Evolutionary conservation across 2,888 invertebrate genomes (phyloP).

Genomic region (Apotomis betuletana): DNA sequence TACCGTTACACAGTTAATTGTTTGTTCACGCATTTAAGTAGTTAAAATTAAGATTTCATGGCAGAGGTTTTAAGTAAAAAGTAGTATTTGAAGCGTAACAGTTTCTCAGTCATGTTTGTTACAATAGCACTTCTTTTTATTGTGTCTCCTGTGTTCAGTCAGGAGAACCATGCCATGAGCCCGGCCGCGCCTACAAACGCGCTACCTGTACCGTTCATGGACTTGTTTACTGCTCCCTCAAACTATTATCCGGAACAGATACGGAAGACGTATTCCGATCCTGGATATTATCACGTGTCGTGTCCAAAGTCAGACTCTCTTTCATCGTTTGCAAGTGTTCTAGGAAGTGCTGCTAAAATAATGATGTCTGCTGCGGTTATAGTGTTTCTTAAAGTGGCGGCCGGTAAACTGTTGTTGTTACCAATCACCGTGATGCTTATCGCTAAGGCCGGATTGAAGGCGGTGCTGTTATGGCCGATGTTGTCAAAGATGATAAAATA

Average conservation of each 20-base stretch:
- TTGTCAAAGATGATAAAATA: conserved; percentile 75
- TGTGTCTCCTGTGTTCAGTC: conserved; percentile 59
- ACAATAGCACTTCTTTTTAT: conserved; percentile 65
- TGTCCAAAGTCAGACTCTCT: conserved; percentile 71
- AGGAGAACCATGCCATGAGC: conserved; percentile 66
- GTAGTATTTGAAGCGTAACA: conserved; percentile 69
- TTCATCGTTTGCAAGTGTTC: conserved; percentile 70
- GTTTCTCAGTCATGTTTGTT: conserved; percentile 73
- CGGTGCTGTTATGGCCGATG: conserved; percentile 75
- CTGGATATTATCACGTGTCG: conserved; percentile 60
- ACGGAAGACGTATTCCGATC: conserved; percentile 69
- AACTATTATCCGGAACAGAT: conserved; percentile 68
- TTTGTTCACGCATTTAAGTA: conserved; percentile 66
- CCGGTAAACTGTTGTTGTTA: conserved; percentile 71
- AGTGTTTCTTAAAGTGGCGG: conserved; percentile 69
- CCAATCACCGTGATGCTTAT: conserved; percentile 69
- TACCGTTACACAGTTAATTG: conserved; percentile 67
- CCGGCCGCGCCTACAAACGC: conserved; percentile 59
- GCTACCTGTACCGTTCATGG: conserved; percentile 66
- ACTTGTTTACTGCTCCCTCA: conserved; percentile 71
- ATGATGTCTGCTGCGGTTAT: conserved; percentile 75
- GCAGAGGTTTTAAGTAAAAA: conserved; percentile 74
- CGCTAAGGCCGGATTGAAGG: conserved; percentile 74
- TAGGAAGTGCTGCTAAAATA: conserved; percentile 77
- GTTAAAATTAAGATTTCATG: conserved; percentile 75